These are phyloP conservation scores for Drosophila mayaguana DNA, from an alignment of 2,888 invertebrate species.

Conservation along the genomic window DNA sequence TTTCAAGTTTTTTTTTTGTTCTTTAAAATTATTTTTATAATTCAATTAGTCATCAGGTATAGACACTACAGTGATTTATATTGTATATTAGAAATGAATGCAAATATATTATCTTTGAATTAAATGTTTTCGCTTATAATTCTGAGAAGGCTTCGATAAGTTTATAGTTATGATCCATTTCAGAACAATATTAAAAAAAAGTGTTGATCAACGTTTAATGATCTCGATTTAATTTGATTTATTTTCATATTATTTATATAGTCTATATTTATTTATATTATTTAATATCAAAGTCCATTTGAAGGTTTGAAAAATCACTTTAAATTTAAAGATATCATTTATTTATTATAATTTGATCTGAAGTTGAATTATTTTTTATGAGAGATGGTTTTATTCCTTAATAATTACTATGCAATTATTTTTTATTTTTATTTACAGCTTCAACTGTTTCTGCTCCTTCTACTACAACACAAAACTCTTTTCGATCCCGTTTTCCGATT, in stretches of 20 bases:
- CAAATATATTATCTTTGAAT: not conserved
- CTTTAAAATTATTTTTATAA: not conserved
- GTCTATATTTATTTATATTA: too few species aligned
- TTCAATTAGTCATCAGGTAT: not conserved
- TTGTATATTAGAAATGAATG: too few species aligned
- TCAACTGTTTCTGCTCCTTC: not conserved
- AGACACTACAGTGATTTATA: not conserved
- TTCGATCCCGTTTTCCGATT: conserved; percentile 7
- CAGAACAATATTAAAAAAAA: too few species aligned
- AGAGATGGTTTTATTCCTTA: not conserved
- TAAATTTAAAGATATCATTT: not conserved
- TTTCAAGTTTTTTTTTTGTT: not conserved
- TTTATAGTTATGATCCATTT: too few species aligned
- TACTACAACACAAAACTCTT: not conserved
- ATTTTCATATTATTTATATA: not conserved
- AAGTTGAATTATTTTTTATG: too few species aligned
- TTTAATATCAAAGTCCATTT: not conserved
- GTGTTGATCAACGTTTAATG: too few species aligned
- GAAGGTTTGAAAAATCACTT: too few species aligned
- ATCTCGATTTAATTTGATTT: not conserved
- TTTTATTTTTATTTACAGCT: not conserved
- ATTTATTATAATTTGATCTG: not conserved
- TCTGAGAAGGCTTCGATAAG: not conserved
- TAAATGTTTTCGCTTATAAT: not conserved
- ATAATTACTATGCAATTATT: not conserved